Conservation (phyloP, 2,888 invertebrate species). For the Lepeophtheirus nordmannii region DNA sequence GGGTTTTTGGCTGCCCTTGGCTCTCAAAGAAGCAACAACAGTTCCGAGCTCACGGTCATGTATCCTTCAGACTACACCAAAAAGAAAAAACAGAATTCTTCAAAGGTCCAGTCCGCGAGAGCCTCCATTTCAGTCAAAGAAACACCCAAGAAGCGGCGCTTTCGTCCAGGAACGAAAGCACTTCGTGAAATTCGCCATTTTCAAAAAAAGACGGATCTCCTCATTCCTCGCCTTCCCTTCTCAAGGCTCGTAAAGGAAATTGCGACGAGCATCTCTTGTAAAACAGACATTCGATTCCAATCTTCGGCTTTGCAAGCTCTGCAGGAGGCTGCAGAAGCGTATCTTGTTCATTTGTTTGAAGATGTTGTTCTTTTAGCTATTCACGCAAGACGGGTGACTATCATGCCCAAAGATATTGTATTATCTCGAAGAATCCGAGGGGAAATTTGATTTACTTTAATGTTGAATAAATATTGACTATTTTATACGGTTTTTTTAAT, state of each 20-base stretch:
- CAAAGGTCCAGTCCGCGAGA: too few species aligned
- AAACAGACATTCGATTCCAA: constrained; percentile 4
- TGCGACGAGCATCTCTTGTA: not conserved
- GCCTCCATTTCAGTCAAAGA: too few species aligned
- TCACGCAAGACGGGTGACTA: constrained; percentile 16
- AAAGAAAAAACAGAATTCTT: too few species aligned
- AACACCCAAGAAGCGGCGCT: constrained; percentile 17
- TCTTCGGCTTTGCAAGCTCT: not conserved
- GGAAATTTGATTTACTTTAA: not conserved
- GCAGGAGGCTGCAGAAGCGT: constrained; percentile 19
- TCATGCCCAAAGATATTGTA: constrained; percentile 21
- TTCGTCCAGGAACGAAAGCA: constrained; percentile 18
- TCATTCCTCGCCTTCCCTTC: constrained; percentile 19
- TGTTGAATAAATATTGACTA: too few species aligned
- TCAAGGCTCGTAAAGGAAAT: constrained; percentile 14
- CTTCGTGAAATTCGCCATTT: constrained; percentile 11
- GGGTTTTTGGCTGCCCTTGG: too few species aligned
- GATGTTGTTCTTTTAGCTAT: constrained; percentile 12
- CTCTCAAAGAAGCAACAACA: too few species aligned
- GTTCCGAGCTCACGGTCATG: too few species aligned
- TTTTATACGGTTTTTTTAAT: too few species aligned
- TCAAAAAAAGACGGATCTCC: constrained; percentile 8
- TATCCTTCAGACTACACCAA: too few species aligned
- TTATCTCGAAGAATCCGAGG: constrained; percentile 15
- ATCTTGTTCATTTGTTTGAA: constrained; percentile 10